Base-by-base conservation (phyloP, 2,888 invertebrate genomes). In the Parnassius apollo region DNA sequence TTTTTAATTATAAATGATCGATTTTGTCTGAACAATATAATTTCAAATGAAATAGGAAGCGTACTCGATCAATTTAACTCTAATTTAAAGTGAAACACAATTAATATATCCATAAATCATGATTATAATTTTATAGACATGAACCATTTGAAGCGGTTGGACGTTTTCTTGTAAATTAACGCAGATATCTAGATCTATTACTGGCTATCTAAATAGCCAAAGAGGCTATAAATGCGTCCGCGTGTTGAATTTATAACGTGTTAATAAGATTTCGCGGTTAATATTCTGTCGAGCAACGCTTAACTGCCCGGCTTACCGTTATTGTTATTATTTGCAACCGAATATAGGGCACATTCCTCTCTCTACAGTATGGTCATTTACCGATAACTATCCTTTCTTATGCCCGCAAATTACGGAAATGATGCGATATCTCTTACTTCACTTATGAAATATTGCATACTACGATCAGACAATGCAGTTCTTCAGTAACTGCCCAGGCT, bases 321-420 rank as follows among this genome's bases (percentile, higher is more conserved):
- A 62, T 35, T 56, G 42, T 61, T 61, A 61, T 61, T 61, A 61
- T 57, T 57, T 49, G 56, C 45, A 22, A 49, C 13, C 57, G 50
- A 57, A 49, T 50, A 10, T 11, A 35, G 61, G 61, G 42, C 49
- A 50, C 62, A 63, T 63, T 59, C 55, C 54, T 44, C 35, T 25
- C 25, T 35, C 25, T n/a, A 49, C 25, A 22, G 8, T 59, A 55
- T 59, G 44, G 44, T 50, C 54, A 62, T 63, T 50, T 49, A 12
- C 44, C 62, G 62, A 67, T 64, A 56, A 58, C 62, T 65, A 67
- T 64, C 62, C 49, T 49, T 57, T 53, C 58, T 67, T 65, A 65
- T 57, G 50, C 49, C 56, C n/a, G 51, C 51, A 57, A 55, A 55
- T 61, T 56, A 61, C 55, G 61, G 49, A 48, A 49, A 57, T 57